Conservation (phyloP, 2,797 vertebrate genomes). For the Pteronotus mesoamericanus region DNA sequence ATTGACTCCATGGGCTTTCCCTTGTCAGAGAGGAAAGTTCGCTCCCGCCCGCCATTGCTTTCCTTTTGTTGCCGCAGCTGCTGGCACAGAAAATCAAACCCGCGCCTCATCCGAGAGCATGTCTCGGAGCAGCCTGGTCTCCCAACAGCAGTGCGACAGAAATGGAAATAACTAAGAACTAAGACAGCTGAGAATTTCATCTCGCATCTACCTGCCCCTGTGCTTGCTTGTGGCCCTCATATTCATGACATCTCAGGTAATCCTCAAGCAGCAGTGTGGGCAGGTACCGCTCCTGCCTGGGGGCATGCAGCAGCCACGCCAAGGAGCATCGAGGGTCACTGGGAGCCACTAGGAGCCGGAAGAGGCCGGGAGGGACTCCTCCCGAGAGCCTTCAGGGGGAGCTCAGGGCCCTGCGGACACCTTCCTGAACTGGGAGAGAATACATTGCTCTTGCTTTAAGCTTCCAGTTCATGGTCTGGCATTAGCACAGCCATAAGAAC, state of each 20-base stretch:
- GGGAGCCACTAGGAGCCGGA: not conserved
- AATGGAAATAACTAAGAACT: fast-evolving
- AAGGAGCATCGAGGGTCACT: too few relatives aligned
- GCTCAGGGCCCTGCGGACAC: not conserved
- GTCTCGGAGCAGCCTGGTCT: not conserved
- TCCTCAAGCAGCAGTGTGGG: not conserved
- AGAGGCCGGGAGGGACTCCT: not conserved
- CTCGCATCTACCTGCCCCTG: fast-evolving
- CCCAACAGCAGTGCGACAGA: too few relatives aligned
- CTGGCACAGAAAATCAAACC: not conserved
- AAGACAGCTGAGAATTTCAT: not conserved
- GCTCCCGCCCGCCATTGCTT: not conserved
- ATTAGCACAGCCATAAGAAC: not conserved
- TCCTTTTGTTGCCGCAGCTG: not conserved
- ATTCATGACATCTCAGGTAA: not conserved
- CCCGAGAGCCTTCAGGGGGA: not conserved
- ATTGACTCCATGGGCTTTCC: not conserved
- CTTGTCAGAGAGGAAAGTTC: not conserved
- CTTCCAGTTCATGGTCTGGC: not conserved
- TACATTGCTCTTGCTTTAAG: not conserved
- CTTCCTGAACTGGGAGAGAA: not conserved
- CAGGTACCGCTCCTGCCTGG: not conserved
- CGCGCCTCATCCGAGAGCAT: fast-evolving
- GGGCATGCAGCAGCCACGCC: too few relatives aligned
- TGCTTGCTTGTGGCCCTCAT: not conserved